A percentile compares a stretch with the other conserved stretches of the same genome.
Evolutionary conservation across 2,888 invertebrate genomes (phyloP).

Genomic region (Frankliniella fusca): DNA sequence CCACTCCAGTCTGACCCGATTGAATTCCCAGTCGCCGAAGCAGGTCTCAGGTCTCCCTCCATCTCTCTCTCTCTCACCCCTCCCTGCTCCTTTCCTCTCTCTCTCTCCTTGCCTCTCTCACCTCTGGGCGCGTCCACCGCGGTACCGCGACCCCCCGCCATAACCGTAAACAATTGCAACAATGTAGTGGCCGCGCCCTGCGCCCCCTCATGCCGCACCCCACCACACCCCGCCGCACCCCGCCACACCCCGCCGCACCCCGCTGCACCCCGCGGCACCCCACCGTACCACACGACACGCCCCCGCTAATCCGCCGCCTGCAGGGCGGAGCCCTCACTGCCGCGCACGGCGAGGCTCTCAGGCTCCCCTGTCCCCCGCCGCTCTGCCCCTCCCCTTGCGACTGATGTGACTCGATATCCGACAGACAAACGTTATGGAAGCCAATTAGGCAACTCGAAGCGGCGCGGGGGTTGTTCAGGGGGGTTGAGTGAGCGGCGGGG

Average conservation of each 20-base stretch:
- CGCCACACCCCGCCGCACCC: not conserved
- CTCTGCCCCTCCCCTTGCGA: not conserved
- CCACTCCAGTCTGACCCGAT: not conserved
- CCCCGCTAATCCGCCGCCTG: no score
- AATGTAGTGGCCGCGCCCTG: not conserved
- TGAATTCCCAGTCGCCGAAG: slow-evolving; percentile 8
- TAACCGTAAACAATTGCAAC: slow-evolving; percentile 23
- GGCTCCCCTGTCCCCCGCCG: not conserved
- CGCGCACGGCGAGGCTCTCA: not conserved
- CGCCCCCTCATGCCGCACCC: not conserved
- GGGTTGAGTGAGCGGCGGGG: not conserved
- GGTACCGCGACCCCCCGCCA: not conserved
- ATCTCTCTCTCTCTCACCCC: not conserved
- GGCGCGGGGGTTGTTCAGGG: not conserved
- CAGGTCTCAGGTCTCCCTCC: not conserved
- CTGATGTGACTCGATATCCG: not conserved
- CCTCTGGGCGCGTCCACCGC: not conserved
- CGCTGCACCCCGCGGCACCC: not conserved
- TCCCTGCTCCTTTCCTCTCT: not conserved
- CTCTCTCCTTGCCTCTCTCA: not conserved
- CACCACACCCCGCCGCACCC: not conserved
- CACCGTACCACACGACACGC: no score
- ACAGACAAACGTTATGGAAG: not conserved
- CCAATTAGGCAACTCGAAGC: not conserved
- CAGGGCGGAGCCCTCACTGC: not conserved